These are phyloP conservation scores for Athripsodes cinereus DNA, from an alignment of 2,888 invertebrate genomes.

Conservation along the genomic window DNA sequence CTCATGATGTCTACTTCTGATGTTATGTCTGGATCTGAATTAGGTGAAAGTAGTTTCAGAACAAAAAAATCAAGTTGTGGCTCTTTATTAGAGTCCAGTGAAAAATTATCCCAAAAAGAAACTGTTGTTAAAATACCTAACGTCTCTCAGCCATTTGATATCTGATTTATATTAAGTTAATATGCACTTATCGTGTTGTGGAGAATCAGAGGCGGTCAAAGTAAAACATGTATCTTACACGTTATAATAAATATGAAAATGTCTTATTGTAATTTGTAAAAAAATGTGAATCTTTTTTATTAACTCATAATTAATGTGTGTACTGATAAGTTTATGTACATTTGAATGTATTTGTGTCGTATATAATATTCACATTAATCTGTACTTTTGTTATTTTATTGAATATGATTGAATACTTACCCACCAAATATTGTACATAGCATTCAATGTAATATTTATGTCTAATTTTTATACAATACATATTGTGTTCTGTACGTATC, in stretches of 20 bases:
- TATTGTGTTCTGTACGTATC: too few species aligned
- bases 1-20: constrained; percentile 27
- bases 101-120: constrained; percentile 36
- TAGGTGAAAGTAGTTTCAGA: constrained; percentile 39
- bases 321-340: neutral
- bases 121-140: constrained; percentile 45
- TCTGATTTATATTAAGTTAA: constrained; percentile 12
- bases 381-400: too few species aligned
- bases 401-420: too few species aligned
- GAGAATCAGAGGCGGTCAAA: too few species aligned
- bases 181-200: too few species aligned
- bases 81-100: constrained; percentile 40
- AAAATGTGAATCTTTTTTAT: constrained; percentile 5
- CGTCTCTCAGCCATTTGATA: constrained; percentile 23
- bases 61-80: constrained; percentile 45
- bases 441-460: too few species aligned
- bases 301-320: neutral
- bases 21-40: constrained; percentile 40
- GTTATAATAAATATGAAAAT: too few species aligned
- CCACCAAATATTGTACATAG: too few species aligned
- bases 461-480: too few species aligned
- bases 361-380: too few species aligned
- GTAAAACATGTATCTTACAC: too few species aligned
- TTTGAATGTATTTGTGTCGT: neutral
- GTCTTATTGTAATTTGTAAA: constrained; percentile 8